phyloP scores from a whole-genome alignment of 2,797 vertebrate genomes.

The Xiphophorus birchmanni region DNA sequence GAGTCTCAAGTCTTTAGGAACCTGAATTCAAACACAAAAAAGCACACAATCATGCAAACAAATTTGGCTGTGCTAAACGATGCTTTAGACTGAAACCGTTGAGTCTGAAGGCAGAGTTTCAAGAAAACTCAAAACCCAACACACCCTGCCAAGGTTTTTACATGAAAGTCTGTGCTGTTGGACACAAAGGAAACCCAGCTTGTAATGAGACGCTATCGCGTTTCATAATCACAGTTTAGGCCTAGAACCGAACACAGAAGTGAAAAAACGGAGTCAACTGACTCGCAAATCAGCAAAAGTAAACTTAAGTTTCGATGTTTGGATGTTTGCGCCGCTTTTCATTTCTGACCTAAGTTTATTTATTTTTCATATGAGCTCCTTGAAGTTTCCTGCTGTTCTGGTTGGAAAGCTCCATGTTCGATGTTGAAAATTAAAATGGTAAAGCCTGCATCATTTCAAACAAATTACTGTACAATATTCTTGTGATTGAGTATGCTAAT shows the following conservation, averaged over 20 bases:
- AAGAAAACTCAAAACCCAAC: slow-evolving; percentile 10
- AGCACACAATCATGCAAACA: slow-evolving; percentile 3
- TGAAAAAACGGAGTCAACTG: slow-evolving; percentile 54
- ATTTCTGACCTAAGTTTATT: slow-evolving; percentile 20
- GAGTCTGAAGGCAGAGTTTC: neutral
- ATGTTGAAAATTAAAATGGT: neutral
- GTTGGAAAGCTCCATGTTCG: neutral
- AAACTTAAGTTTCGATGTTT: slow-evolving; percentile 49
- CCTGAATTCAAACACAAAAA: slow-evolving; percentile 18
- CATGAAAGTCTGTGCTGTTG: slow-evolving; percentile 39
- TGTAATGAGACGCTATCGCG: slow-evolving; percentile 55
- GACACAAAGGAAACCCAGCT: slow-evolving; percentile 48
- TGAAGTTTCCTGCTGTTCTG: neutral
- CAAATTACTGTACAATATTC: neutral
- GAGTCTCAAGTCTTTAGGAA: slow-evolving; percentile 28
- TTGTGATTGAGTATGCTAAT: neutral
- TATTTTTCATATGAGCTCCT: slow-evolving; percentile 13
- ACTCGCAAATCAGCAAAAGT: slow-evolving; percentile 43
- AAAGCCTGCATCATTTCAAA: neutral
- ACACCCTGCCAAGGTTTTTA: slow-evolving; percentile 29
- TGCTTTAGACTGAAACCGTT: slow-evolving; percentile 18
- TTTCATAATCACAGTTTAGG: slow-evolving; percentile 51
- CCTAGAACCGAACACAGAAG: slow-evolving; percentile 37
- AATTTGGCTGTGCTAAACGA: slow-evolving; percentile 4
- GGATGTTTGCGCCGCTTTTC: slow-evolving; percentile 17